These are phyloP conservation scores for Spongia lamella DNA, from an alignment of 37 sponge, comb jelly and placozoan species.

Conservation along the genomic window DNA sequence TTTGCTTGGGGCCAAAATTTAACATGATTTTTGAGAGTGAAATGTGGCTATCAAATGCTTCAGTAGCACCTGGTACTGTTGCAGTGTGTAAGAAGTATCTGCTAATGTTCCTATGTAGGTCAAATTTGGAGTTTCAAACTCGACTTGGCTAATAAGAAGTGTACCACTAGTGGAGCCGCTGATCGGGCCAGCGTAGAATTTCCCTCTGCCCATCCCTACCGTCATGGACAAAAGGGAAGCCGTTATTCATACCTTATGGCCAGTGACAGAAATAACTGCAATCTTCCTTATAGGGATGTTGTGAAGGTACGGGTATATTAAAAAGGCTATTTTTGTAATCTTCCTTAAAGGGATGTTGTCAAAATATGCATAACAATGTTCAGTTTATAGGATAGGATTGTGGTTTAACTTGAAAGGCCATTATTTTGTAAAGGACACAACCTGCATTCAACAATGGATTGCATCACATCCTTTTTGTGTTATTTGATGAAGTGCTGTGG, in stretches of 20 bases:
- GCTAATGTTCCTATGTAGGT: no score
- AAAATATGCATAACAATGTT: no score
- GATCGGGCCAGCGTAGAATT: slow-evolving; percentile 84
- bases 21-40: slow-evolving; percentile 64
- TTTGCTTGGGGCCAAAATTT: slow-evolving; percentile 75
- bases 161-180: slow-evolving; percentile 19
- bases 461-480: no score
- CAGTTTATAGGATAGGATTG: no score
- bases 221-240: slow-evolving; percentile 58
- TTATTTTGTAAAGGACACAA: no score
- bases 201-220: slow-evolving; percentile 73
- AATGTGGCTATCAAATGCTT: slow-evolving; percentile 58
- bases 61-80: slow-evolving; percentile 66
- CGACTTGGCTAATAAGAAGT: slow-evolving; percentile 41
- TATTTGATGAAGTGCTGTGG: no score
- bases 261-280: slow-evolving; percentile 73
- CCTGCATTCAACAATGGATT: background rate
- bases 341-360: no score
- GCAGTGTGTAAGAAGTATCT: no score
- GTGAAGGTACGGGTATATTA: slow-evolving; percentile 79
- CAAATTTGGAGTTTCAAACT: slow-evolving; percentile 49
- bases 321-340: no score
- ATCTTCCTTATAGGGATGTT: slow-evolving; percentile 87
- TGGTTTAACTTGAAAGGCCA: no score
- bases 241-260: slow-evolving; percentile 90